Conservation (phyloP, 2,113 vertebrate species). For the Polypterus senegalus region DNA sequence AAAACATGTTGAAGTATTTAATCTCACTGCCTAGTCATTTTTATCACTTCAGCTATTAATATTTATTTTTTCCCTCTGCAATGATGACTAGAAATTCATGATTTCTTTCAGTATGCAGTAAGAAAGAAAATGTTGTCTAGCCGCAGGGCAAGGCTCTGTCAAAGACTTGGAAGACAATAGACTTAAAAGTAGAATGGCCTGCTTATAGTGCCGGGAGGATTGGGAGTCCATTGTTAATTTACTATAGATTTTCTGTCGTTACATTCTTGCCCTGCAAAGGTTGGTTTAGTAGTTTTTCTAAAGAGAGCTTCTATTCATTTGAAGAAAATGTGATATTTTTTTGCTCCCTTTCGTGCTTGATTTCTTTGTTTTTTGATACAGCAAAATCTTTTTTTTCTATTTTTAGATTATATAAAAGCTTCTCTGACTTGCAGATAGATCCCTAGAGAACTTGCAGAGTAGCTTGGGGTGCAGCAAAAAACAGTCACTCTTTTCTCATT, state of each 20-base stretch:
- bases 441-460: constrained; percentile 10
- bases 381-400: neutral
- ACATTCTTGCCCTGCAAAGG: constrained; percentile 52
- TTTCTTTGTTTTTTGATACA: too few relatives aligned
- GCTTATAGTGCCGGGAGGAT: constrained; percentile 42
- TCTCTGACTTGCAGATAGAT: constrained; percentile 23
- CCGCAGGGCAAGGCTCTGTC: constrained; percentile 48
- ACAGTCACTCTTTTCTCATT: neutral
- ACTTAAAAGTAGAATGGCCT: constrained; percentile 49
- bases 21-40: constrained; percentile 5
- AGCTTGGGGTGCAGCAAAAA: constrained; percentile 1
- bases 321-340: neutral
- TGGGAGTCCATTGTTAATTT: constrained; percentile 41
- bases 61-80: too few relatives aligned
- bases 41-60: too few relatives aligned
- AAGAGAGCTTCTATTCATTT: constrained; percentile 24
- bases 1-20: constrained; percentile 14
- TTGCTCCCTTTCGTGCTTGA: neutral
- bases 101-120: neutral
- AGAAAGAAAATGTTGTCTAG: constrained; percentile 46
- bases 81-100: constrained; percentile 4
- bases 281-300: constrained; percentile 53
- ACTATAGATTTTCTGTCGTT: constrained; percentile 37
- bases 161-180: constrained; percentile 51
- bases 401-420: constrained; percentile 19